Evolutionary conservation across 2,888 invertebrate species (phyloP).

Genomic region (Cephus pulcher): DNA sequence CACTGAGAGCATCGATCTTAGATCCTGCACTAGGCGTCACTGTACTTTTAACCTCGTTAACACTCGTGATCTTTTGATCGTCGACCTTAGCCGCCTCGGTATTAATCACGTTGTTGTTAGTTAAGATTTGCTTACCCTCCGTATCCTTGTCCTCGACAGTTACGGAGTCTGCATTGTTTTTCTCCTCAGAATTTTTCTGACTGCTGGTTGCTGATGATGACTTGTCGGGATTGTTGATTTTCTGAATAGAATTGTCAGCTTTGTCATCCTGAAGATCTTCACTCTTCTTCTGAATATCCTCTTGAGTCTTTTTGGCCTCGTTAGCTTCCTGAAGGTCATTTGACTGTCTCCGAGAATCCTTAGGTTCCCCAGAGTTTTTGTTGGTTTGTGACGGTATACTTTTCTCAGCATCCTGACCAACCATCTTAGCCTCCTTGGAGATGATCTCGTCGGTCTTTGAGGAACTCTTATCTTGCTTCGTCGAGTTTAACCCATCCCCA

Average conservation of each 20-base stretch:
- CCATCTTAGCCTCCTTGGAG: background rate
- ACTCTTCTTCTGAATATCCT: background rate
- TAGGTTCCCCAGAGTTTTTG: background rate
- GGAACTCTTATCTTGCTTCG: background rate
- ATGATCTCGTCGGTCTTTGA: background rate
- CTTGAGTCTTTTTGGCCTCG: background rate
- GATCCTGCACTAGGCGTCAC: constrained; percentile 45
- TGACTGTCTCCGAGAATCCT: background rate
- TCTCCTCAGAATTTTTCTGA: background rate
- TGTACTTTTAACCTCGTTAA: constrained; percentile 5
- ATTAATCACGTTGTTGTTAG: constrained; percentile 17
- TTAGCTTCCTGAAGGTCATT: background rate
- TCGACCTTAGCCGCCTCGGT: constrained; percentile 28
- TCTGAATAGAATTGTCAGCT: background rate
- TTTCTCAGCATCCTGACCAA: background rate
- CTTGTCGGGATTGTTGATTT: background rate
- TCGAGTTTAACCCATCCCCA: background rate
- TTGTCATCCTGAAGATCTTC: background rate
- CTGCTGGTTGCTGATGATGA: background rate
- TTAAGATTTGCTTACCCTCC: constrained; percentile 21
- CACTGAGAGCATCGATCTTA: constrained; percentile 61
- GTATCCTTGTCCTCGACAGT: background rate
- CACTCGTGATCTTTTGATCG: constrained; percentile 11
- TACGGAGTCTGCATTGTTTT: background rate
- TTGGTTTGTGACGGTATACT: background rate